These are phyloP conservation scores for Drosophila picticornis DNA, from an alignment of 2,888 invertebrate species.

Conservation along the genomic window DNA sequence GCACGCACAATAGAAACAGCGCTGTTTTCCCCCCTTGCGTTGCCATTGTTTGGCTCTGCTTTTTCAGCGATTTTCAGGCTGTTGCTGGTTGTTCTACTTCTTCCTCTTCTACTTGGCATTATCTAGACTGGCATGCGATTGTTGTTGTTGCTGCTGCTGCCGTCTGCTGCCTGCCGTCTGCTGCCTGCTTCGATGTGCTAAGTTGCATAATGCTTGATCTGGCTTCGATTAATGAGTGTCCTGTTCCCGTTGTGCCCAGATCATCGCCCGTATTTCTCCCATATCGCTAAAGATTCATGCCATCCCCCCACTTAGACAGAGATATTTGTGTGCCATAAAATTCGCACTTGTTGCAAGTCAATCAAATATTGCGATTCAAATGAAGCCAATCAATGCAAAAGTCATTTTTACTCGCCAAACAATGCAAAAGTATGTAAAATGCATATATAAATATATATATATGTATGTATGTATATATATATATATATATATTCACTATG, in stretches of 20 bases:
- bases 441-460: background rate
- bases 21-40: background rate
- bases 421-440: too few species aligned
- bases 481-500: background rate
- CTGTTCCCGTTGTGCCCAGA: background rate
- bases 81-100: background rate
- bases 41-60: constrained; percentile 13
- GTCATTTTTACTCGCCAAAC: background rate
- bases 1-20: constrained; percentile 49
- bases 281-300: background rate
- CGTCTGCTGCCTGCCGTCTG: background rate
- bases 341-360: too few species aligned
- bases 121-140: background rate
- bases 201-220: background rate
- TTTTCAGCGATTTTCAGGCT: background rate
- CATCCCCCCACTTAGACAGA: too few species aligned
- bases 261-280: background rate
- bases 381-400: background rate
- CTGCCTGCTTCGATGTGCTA: background rate
- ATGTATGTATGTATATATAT: too few species aligned
- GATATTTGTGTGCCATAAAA: too few species aligned
- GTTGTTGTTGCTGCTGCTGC: background rate
- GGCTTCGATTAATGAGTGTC: background rate
- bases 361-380: background rate
- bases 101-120: background rate